Evolutionary conservation across 2,797 vertebrate genomes (phyloP), one percentile per base, ranked within the genome.

Genomic region (Aselliscus stoliczkanus): DNA sequence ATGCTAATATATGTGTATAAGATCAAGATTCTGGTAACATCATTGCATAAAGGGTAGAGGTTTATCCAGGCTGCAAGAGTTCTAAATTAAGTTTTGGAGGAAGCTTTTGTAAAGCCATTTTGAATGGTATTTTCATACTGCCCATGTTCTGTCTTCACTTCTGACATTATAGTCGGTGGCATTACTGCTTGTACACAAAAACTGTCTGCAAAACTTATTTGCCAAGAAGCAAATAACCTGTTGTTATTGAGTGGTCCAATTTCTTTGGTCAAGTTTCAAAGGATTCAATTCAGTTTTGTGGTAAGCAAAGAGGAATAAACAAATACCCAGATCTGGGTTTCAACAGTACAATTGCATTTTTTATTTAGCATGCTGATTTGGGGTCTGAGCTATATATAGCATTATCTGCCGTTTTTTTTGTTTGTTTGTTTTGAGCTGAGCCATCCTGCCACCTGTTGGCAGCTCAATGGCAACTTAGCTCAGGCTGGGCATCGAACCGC

Each of bases 251-350:
- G 39, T 42, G 70, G 50, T 20, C 75, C 93, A 84, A 39, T 37
- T 20, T 52, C 14, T 93, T 29, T 21, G 2, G 56, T 72, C 54
- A 89, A 21, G 94, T 94, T 94, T 94, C 89, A 75, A 85, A 97
- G 37, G 62, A 69, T 75, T 75, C 39, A 87, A 13, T 58, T 96
- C 67, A 88, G 39, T 39, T 95, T 82, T 93, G 39, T 76, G 64
- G 88, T 23, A 86, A 83, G 64, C 13, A 67, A 56, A 69, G 62
- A 85, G 39, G 42, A 84, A 90, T 37, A 76, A 81, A 76, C 4
- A 84, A 87, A 75, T 29, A 76, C 7, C 9, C n/a, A 70, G 52
- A 58, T 29, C 5, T 76, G 54, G 31, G 54, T 42, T 52, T 72
- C 47, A n/a, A 39, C 7, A 62, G 34, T 10, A 23, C 8, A 69